A percentile compares a stretch with the other conserved stretches of the same genome.
These are phyloP conservation scores for Colaptes auratus DNA, from an alignment of 2,113 vertebrate genomes.

Conservation along the genomic window DNA sequence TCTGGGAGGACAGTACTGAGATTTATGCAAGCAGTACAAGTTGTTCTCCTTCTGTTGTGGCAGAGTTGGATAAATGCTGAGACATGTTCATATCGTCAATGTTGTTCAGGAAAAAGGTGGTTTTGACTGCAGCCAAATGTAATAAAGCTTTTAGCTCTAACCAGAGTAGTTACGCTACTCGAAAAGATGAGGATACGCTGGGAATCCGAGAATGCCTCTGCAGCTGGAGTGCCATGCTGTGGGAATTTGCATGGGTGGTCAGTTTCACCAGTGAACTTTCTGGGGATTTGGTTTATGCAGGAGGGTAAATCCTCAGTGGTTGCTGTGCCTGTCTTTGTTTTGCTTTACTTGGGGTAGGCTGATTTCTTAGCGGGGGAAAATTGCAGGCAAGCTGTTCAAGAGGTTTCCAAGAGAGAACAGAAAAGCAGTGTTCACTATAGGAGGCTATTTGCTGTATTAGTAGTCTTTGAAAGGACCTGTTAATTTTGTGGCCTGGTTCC, in stretches of 20 bases:
- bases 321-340: neutral
- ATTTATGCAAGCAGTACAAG: neutral
- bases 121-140: neutral
- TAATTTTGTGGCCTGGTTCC: conserved; percentile 43
- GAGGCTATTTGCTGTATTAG: conserved; percentile 6
- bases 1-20: neutral
- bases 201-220: neutral
- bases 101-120: neutral
- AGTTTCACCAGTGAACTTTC: neutral
- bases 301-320: neutral
- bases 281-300: neutral
- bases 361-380: neutral
- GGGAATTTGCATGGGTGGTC: conserved; percentile 12
- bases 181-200: neutral
- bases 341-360: neutral
- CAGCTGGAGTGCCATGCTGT: neutral
- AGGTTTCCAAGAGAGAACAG: neutral
- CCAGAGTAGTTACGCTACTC: neutral
- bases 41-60: neutral
- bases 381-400: neutral
- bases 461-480: conserved; percentile 6
- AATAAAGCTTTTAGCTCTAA: neutral
- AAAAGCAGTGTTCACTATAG: neutral
- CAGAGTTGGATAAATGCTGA: neutral
- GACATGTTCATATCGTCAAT: accelerated